Base-by-base conservation (phyloP, 2,113 vertebrate species). In the pig (Sus scrofa) region DNA sequence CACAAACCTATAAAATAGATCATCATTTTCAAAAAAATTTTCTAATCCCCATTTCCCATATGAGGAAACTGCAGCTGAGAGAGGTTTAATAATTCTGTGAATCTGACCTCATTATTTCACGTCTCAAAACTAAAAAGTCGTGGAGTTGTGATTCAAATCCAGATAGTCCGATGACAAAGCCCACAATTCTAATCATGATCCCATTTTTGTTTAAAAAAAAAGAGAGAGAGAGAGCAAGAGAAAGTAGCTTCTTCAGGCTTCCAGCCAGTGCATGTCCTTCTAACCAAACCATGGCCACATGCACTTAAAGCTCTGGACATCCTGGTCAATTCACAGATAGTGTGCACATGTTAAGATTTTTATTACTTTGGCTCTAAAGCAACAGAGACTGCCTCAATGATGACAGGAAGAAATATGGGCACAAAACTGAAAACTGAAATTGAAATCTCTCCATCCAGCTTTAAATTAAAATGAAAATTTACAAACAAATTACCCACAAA, bases 211-310 rank as follows among this genome's bases (percentile, higher is more conserved):
- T 56, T 44, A 44, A 44, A 44, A 44, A 44, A 44, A 44, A 75
- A 75, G 56, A 63, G 62, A 96, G 75, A 63, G 6, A 75, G 94
- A 71, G 9, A 14, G 2, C 12, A 1, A 27, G 32, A 14, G 2
- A 16, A 1, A 27, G 32, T 8, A 56, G 8, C 7, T 10, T 1
- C 3, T 5, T 50, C 13, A 5, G 73, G 0, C 54, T 78, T 67
- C 86, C 30, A 39, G 19, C 34, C 19, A 32, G 26, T 0, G 1
- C 7, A 54, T 56, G 18, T 1, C 32, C 84, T 67, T 67, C 75
- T 26, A 6, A 5, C 6, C 37, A 14, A 0, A 16, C 26, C 9
- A 26, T 4, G 1, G 13, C 54, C 4, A 22, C 1, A 26, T 0
- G 54, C 12, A 27, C 44, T 30, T 14, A 67, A 34, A 32, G 30